Evolutionary conservation across 2,113 vertebrate species (phyloP).

Genomic region (Gallinago media): DNA sequence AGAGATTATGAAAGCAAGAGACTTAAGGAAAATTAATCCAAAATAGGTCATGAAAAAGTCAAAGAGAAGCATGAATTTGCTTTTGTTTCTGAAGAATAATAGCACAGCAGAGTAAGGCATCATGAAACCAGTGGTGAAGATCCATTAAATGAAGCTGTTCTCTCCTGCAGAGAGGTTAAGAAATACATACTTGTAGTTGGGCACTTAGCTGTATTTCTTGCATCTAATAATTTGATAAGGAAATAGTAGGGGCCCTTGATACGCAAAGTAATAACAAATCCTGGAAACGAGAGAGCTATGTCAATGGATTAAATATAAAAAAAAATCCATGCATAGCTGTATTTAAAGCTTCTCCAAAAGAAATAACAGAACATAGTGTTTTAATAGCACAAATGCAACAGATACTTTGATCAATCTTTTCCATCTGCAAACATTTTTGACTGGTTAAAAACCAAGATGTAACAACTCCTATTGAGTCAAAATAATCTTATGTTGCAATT

Average conservation of each 20-base stretch:
- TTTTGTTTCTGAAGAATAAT: neutral
- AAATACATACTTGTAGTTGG: neutral
- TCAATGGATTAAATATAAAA: neutral
- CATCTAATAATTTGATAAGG: neutral
- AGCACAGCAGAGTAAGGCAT: neutral
- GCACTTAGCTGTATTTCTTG: neutral
- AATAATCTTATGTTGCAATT: neutral
- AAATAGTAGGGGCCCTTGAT: neutral
- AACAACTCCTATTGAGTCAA: neutral
- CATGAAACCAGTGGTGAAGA: neutral
- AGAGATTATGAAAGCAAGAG: constrained; percentile 9
- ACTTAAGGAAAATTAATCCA: neutral
- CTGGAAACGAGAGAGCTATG: neutral
- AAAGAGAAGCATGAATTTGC: neutral
- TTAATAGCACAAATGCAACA: neutral
- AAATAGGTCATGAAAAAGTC: neutral
- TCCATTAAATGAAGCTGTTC: neutral
- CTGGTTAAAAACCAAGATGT: neutral
- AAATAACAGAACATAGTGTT: neutral
- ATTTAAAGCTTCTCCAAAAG: constrained; percentile 21
- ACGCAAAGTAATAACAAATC: neutral
- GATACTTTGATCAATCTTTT: neutral
- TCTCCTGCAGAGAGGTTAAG: neutral
- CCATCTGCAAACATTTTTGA: neutral
- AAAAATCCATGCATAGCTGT: neutral